These are phyloP conservation scores for Eriosoma lanigerum DNA, from an alignment of 1,140 invertebrate species.

Conservation along the genomic window DNA sequence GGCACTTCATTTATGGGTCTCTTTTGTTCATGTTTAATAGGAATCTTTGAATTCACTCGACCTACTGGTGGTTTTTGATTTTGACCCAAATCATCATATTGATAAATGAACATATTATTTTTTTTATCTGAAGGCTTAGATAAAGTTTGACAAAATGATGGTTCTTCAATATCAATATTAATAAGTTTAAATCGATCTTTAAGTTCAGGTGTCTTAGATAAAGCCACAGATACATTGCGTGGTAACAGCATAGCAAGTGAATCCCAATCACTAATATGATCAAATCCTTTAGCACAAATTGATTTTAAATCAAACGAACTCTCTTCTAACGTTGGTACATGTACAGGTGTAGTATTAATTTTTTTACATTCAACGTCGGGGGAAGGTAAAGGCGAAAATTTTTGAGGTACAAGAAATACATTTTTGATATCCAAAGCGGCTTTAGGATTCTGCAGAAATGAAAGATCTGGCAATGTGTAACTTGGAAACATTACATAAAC, in stretches of 20 bases:
- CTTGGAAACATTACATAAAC: conserved; percentile 90
- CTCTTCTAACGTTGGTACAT: conserved; percentile 20
- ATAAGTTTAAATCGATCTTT: conserved; percentile 60
- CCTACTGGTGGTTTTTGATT: conserved; percentile 40
- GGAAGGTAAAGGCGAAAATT: conserved; percentile 56
- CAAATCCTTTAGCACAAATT: conserved; percentile 60
- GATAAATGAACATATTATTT: conserved; percentile 38
- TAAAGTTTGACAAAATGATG: conserved; percentile 38
- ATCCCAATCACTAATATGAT: conserved; percentile 87
- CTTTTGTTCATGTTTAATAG: conserved; percentile 38
- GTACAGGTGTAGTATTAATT: conserved; percentile 40
- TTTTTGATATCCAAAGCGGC: conserved; percentile 63
- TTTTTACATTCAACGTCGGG: conserved; percentile 51
- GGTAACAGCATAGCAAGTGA: conserved; percentile 84
- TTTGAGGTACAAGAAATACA: conserved; percentile 64
- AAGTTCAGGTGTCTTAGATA: conserved; percentile 76
- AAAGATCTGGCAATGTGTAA: conserved; percentile 85
- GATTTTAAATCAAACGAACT: conserved; percentile 48
- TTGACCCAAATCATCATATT: conserved; percentile 46
- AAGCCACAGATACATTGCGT: conserved; percentile 71
- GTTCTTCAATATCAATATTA: conserved; percentile 27
- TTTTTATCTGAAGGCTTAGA: conserved; percentile 13
- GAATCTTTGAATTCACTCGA: conserved; percentile 46
- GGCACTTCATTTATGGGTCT: conserved; percentile 39
- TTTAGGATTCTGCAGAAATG: conserved; percentile 70